Conservation (phyloP, 2,797 vertebrate species). For the Xenopus petersii region DNA sequence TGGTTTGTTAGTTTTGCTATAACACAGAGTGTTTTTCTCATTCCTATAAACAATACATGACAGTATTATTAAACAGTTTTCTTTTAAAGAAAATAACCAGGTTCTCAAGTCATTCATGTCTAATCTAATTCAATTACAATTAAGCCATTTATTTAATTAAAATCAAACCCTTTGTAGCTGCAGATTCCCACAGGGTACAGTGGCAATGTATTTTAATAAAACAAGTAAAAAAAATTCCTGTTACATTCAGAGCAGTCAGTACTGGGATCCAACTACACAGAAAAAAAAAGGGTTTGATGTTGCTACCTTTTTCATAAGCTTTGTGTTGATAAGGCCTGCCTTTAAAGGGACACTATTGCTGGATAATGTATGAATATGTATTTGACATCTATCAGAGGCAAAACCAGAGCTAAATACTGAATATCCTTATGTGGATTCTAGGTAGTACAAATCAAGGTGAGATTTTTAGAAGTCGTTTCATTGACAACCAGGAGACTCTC, state of each 20-base stretch:
- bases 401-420: no score
- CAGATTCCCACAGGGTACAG: not conserved
- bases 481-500: no score
- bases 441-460: no score
- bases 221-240: not conserved
- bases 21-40: not conserved
- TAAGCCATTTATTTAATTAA: constrained; percentile 28
- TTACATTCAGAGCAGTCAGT: not conserved
- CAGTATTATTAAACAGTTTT: constrained; percentile 1
- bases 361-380: no score
- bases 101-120: not conserved
- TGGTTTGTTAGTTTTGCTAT: not conserved
- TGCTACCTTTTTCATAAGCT: no score
- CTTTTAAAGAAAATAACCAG: not conserved
- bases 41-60: constrained; percentile 3
- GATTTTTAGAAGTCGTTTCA: no score
- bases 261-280: not conserved
- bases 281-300: no score
- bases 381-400: no score
- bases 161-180: not conserved
- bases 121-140: constrained; percentile 29
- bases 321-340: no score
- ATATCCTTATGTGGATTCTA: no score
- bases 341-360: no score
- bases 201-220: not conserved